These are phyloP conservation scores for Arvicanthis niloticus DNA, from an alignment of 2,113 vertebrate species.

Conservation along the genomic window DNA sequence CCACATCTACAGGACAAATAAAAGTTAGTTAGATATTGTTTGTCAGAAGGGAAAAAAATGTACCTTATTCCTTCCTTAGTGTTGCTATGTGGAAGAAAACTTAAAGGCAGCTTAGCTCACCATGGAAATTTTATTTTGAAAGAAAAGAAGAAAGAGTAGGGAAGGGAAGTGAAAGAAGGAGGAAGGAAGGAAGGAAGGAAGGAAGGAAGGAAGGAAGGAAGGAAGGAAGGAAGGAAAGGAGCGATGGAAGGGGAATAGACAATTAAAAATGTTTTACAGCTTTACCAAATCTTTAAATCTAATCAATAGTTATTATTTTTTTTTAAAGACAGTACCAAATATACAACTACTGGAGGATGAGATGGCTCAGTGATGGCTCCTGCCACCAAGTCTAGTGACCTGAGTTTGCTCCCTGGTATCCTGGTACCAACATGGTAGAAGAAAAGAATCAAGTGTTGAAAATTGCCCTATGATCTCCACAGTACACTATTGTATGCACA, in stretches of 20 bases:
- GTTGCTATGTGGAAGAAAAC: background rate
- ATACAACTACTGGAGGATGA: background rate
- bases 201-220: rapidly evolving
- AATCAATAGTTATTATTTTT: background rate
- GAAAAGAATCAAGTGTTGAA: background rate
- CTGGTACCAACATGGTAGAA: background rate
- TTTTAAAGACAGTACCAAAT: background rate
- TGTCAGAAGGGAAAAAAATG: background rate
- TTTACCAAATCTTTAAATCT: background rate
- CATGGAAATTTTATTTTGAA: background rate
- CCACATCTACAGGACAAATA: background rate
- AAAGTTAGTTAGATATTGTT: background rate
- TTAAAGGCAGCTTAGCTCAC: background rate
- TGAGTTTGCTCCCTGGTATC: no score
- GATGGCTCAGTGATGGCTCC: background rate
- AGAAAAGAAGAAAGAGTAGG: background rate
- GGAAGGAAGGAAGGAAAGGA: background rate
- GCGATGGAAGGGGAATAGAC: background rate
- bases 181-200: rapidly evolving
- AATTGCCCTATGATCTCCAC: background rate
- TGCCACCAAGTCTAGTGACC: background rate
- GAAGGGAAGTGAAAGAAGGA: no score
- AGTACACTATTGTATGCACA: background rate
- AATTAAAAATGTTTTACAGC: background rate
- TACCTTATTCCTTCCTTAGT: background rate